Base-by-base conservation (phyloP, 2,888 invertebrate genomes). In the Amphimallon solstitiale region DNA sequence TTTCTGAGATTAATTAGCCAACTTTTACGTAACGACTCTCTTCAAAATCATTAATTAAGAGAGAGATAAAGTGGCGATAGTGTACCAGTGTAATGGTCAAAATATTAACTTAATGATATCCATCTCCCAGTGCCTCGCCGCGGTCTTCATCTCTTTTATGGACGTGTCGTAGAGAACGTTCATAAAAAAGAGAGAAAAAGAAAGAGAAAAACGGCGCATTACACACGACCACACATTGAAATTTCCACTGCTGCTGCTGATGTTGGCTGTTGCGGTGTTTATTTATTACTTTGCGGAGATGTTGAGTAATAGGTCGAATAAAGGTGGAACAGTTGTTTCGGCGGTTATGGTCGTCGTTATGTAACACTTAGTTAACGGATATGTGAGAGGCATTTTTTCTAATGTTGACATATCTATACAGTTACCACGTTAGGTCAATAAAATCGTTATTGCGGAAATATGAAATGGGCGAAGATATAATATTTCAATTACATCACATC, bases 1-100 rank as follows among this genome's bases (percentile, higher is more conserved):
- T 29, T 54, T n/a, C 23, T 0, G 23, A 71, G 71, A 75, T 74
- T 75, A 74, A 75, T 75, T 75, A 72, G 71, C 68, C 67, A 74
- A 74, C 73, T 74, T 73, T 73, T 74, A 74, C 73, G 70, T 74
- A 73, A 74, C 65, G 73, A 71, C 67, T 69, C 71, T 73, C 71
- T 70, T 70, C 70, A 70, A 72, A 72, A 73, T 73, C 73, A 72
- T 74, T 75, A 74, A 75, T 74, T 74, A 74, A 69, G 59, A 72
- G 48, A 35, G 62, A 49, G 73, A 73, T 74, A 73, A 74, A 73
- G 67, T 68, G 67, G 62, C 64, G 71, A 66, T 65, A 70, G 68
- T 69, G 69, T 69, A 29, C 66, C 67, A 60, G 63, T 67, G 65
- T 70, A 66, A 68, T 67, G 69, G 67, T 66, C 68, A 67, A 67